phyloP scores from a whole-genome alignment of 2,797 vertebrate genomes.

The Syngnathus rostellatus region DNA sequence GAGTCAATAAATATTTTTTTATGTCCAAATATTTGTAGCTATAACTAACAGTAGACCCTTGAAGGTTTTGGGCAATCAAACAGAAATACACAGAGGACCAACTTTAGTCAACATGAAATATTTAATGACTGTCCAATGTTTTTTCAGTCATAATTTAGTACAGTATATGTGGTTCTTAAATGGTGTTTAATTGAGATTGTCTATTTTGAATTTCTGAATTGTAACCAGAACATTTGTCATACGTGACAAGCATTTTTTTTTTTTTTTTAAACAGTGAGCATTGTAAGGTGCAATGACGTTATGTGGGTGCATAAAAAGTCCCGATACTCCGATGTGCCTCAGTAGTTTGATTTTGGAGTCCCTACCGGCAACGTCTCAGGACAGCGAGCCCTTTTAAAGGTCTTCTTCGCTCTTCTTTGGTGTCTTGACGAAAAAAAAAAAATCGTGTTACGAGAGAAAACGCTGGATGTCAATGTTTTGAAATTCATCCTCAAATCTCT shows the following conservation, averaged over 20 bases:
- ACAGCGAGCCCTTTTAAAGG: background rate
- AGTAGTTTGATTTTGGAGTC: background rate
- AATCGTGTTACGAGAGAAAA: background rate
- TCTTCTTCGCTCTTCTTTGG: background rate
- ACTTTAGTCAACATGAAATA: background rate
- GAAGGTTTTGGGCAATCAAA: background rate
- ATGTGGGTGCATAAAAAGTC: background rate
- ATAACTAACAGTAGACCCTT: background rate
- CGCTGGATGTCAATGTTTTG: background rate
- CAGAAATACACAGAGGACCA: background rate
- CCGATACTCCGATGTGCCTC: background rate
- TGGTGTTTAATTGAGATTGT: background rate
- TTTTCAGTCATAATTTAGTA: background rate
- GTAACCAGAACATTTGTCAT: background rate
- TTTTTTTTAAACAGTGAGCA: too few species aligned
- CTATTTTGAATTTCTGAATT: background rate
- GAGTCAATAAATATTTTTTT: background rate
- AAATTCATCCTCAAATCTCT: conserved; percentile 3
- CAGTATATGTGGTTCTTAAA: background rate
- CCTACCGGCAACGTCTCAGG: background rate
- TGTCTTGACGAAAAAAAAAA: background rate
- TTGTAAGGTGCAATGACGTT: too few species aligned
- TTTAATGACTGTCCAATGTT: background rate
- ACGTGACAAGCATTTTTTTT: background rate
- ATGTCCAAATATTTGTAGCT: background rate